These are phyloP conservation scores for Hyaena hyaena DNA, from an alignment of 2,113 vertebrate genomes.

Conservation along the genomic window DNA sequence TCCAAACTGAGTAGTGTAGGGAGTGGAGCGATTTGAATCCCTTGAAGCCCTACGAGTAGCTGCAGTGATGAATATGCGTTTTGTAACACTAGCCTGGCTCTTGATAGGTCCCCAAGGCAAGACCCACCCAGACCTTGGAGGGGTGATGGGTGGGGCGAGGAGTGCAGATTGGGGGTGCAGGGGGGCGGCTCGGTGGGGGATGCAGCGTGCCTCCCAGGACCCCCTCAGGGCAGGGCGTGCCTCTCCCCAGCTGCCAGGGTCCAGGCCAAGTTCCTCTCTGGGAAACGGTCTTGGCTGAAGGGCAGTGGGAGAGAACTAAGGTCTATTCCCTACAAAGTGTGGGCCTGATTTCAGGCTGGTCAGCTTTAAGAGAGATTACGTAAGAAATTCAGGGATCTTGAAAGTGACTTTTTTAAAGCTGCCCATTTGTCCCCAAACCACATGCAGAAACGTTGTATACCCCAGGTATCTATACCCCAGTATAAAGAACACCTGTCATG, in stretches of 20 bases:
- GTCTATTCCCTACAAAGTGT: background rate
- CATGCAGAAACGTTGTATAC: background rate
- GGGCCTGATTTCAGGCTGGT: background rate
- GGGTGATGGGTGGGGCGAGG: no score
- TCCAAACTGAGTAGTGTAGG: no score
- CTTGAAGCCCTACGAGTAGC: background rate
- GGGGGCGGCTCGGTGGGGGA: background rate
- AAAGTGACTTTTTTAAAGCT: background rate
- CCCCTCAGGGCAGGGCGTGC: no score
- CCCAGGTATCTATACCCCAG: background rate
- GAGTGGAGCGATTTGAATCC: background rate
- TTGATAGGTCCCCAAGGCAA: background rate
- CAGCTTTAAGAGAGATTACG: background rate
- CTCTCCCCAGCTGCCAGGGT: background rate
- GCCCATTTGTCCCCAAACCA: background rate
- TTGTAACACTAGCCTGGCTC: background rate
- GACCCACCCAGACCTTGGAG: background rate
- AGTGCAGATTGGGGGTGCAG: background rate
- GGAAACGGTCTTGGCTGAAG: background rate
- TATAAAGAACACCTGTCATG: background rate
- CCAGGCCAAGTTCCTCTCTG: background rate
- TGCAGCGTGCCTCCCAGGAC: accelerated
- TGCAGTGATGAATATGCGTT: background rate
- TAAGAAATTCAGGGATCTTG: background rate
- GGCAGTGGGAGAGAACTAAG: background rate